These are phyloP conservation scores for Orthosia gracilis DNA, from an alignment of 2,888 invertebrate genomes.

Conservation along the genomic window DNA sequence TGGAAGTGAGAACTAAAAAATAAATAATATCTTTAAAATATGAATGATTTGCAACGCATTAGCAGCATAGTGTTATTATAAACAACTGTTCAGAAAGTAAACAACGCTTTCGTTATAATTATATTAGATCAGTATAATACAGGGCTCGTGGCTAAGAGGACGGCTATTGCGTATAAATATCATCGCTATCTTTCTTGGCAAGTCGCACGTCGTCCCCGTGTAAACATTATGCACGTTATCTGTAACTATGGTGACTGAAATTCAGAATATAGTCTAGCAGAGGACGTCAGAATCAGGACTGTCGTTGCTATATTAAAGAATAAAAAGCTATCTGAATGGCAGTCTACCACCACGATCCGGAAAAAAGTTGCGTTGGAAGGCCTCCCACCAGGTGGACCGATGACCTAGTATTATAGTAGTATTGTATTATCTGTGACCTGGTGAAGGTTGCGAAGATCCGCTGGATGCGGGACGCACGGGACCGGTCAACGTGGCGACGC, in stretches of 20 bases:
- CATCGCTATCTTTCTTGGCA: not conserved
- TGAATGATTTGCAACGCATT: constrained; percentile 43
- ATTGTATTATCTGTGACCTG: too few relatives aligned
- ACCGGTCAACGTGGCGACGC: too few relatives aligned
- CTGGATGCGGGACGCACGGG: too few relatives aligned
- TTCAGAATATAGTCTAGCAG: not conserved
- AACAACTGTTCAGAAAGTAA: constrained; percentile 48
- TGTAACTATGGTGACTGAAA: not conserved
- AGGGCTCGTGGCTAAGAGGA: constrained; percentile 21
- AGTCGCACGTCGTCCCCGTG: not conserved
- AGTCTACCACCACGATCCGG: too few relatives aligned
- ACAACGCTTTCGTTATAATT: constrained; percentile 45
- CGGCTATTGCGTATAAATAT: not conserved
- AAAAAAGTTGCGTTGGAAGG: too few relatives aligned
- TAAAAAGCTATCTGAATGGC: not conserved
- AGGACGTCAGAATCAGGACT: not conserved
- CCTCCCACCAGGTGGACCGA: too few relatives aligned
- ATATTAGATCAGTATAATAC: constrained; percentile 37
- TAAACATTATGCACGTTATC: not conserved
- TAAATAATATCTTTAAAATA: constrained; percentile 50
- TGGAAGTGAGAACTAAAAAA: constrained; percentile 29
- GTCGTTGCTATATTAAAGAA: not conserved
- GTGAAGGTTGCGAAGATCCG: too few relatives aligned
- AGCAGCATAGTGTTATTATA: constrained; percentile 45
- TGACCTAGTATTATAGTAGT: too few relatives aligned